Evolutionary conservation across 2,113 vertebrate genomes (phyloP).

Genomic region (Dasyurus viverrinus): DNA sequence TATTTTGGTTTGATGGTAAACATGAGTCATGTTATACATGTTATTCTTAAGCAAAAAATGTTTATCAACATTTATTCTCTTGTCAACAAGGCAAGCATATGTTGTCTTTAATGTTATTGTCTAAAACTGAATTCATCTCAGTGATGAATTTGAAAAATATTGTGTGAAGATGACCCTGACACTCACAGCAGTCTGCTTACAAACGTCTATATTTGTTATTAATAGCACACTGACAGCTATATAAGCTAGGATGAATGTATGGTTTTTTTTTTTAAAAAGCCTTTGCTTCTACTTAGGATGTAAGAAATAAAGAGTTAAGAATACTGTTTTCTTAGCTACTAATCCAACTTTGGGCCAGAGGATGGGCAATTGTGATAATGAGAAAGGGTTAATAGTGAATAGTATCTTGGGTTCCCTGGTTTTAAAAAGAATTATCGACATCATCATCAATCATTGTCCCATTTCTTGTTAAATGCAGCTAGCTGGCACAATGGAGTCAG

Average conservation of each 20-base stretch:
- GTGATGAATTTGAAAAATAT: background rate
- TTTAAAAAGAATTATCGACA: background rate
- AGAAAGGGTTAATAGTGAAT: slow-evolving; percentile 12
- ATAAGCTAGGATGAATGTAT: background rate
- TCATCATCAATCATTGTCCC: background rate
- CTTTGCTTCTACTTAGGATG: background rate
- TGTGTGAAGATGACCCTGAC: background rate
- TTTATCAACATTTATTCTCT: background rate
- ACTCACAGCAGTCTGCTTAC: background rate
- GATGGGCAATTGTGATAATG: background rate
- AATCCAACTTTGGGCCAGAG: background rate
- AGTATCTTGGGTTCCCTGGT: background rate
- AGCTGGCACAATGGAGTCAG: background rate
- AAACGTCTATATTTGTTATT: background rate
- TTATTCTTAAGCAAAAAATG: slow-evolving; percentile 39
- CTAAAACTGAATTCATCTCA: slow-evolving; percentile 37
- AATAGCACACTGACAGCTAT: background rate
- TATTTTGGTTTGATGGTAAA: background rate
- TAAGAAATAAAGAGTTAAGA: background rate
- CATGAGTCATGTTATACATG: background rate
- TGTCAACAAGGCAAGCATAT: slow-evolving; percentile 5
- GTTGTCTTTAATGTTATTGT: slow-evolving; percentile 7
- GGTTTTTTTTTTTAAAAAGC: background rate
- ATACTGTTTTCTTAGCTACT: slow-evolving; percentile 7
- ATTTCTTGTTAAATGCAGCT: background rate